A percentile compares a stretch with the other conserved stretches of the same genome.
Evolutionary conservation across 2,113 vertebrate species (phyloP).

Genomic region (Lynx canadensis): DNA sequence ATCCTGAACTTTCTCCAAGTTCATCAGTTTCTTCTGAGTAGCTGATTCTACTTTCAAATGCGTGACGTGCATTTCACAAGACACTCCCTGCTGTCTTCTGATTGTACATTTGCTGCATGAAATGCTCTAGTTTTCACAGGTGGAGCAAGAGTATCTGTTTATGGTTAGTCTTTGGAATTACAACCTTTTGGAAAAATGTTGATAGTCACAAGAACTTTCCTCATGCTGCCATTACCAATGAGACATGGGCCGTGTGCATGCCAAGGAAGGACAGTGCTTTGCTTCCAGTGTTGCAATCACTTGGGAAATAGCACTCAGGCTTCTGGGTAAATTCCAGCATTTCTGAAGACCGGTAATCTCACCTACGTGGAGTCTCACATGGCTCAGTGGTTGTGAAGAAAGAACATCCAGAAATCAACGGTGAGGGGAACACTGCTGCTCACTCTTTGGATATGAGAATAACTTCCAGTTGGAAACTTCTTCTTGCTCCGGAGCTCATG

Average conservation of each 20-base stretch:
- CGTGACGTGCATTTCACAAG: neutral
- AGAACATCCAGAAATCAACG: neutral
- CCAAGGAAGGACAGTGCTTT: neutral
- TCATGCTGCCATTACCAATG: fast-evolving
- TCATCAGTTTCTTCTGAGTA: neutral
- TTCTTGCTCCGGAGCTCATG: neutral
- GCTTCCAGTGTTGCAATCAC: neutral
- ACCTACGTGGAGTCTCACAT: fast-evolving
- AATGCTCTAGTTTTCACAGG: neutral
- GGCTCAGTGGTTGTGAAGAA: neutral
- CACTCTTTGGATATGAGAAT: neutral
- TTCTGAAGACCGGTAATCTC: neutral
- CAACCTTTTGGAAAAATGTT: neutral
- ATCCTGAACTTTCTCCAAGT: neutral
- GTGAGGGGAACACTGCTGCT: neutral
- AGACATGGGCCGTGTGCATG: neutral
- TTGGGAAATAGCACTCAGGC: neutral
- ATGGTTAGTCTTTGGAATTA: neutral
- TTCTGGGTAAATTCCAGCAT: neutral
- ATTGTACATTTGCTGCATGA: neutral
- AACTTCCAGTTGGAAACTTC: neutral
- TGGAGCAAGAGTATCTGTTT: neutral
- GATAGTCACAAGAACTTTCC: neutral
- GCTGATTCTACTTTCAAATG: neutral
- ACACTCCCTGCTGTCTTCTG: neutral